Evolutionary conservation across 2,113 vertebrate species (phyloP).

Genomic region (Solenodon paradoxus): DNA sequence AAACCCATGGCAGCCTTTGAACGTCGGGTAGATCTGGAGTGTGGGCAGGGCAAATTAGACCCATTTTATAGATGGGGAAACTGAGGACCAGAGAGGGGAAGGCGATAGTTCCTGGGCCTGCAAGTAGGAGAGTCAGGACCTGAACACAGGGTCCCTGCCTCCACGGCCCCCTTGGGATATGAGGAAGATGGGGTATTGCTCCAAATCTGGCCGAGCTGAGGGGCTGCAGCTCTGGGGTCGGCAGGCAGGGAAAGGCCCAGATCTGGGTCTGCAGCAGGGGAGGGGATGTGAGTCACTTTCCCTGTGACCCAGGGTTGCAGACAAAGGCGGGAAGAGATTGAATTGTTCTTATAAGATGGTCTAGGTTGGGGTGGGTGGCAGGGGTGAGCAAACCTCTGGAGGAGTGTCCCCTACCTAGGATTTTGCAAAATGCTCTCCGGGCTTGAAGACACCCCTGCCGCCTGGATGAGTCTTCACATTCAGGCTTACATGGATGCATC

Average conservation of each 20-base stretch:
- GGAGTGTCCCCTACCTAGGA: background rate
- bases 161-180: too few relatives aligned
- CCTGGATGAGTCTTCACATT: background rate
- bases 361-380: too few relatives aligned
- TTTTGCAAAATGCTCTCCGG: background rate
- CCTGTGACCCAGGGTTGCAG: background rate
- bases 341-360: constrained; percentile 63
- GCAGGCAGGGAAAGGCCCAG: background rate
- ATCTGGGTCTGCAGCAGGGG: background rate
- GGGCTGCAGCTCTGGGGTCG: background rate
- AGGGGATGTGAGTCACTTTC: constrained; percentile 73
- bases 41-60: background rate
- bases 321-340: constrained; percentile 76
- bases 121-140: background rate
- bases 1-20: background rate
- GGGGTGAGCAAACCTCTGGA: background rate
- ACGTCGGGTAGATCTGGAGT: background rate
- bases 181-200: background rate
- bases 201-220: background rate
- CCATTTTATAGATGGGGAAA: background rate
- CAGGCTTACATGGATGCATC: background rate
- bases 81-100: background rate
- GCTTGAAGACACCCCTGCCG: background rate
- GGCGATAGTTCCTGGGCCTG: background rate
- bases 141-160: background rate